Percentiles rank a stretch among this genome's conserved stretches.
Evolutionary conservation across 2,113 vertebrate species (phyloP).

Genomic region (Agelaius phoeniceus): DNA sequence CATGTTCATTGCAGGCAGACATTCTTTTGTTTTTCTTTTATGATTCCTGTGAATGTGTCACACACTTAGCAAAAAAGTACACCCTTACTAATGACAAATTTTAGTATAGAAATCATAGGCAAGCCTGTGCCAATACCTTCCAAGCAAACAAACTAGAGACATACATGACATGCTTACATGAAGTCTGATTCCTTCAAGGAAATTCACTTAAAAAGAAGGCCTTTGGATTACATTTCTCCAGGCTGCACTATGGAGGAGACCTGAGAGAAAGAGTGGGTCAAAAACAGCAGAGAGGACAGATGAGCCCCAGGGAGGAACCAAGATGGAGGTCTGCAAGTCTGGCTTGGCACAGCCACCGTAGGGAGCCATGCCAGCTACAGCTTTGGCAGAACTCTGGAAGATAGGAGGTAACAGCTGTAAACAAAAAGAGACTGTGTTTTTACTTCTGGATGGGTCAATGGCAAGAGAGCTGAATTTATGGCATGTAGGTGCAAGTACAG

Average conservation of each 20-base stretch:
- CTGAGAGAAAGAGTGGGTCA: neutral
- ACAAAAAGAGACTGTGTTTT: neutral
- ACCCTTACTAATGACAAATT: neutral
- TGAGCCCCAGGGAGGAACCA: accelerated
- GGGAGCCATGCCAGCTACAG: accelerated
- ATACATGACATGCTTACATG: neutral
- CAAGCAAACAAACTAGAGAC: neutral
- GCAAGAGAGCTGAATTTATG: neutral
- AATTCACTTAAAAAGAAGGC: neutral
- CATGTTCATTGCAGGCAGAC: neutral
- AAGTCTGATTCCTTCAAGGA: neutral
- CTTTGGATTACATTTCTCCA: neutral
- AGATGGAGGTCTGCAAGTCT: neutral
- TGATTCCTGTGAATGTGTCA: neutral
- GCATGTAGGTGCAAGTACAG: neutral
- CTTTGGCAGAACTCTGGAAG: neutral
- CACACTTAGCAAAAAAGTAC: neutral
- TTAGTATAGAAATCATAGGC: neutral
- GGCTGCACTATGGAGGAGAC: neutral
- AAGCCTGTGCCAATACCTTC: neutral
- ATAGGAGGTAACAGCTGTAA: neutral
- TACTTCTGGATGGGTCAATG: neutral
- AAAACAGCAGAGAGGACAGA: neutral
- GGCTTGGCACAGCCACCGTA: neutral
- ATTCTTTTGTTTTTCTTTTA: neutral